Evolutionary conservation across 64 coral and sea anemone genomes (phyloP), one percentile per base, ranked within the genome.

Genomic region (Platygyra sinensis): DNA sequence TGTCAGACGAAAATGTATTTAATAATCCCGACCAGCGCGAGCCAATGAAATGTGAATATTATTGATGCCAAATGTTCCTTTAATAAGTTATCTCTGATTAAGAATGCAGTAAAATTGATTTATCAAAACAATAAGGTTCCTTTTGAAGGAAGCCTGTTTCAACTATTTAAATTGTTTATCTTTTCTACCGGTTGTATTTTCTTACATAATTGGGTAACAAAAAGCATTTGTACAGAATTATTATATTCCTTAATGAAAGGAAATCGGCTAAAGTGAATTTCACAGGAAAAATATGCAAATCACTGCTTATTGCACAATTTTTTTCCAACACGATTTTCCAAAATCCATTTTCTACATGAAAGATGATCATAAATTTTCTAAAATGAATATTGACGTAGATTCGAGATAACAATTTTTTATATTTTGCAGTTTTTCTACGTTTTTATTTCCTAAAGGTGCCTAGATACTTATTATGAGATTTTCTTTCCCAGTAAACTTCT

Each of bases 151-250:
- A 2, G 32, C n/a, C 52, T 72, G 81, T 71, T 85, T 67, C 11
- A 71, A 49, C 62, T 72, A 27, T 85, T 71, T 71, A 85, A 71
- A 36, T 52, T 85, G 33, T 85, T 71, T 67, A 71, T 85, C 67
- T 16, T 85, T 18, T 39, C 63, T 8, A 85, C 81, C 14, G 62
- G 62, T 49, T 85, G 4, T 85, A 14, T 84, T 85, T 85, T 85
- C 32, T 5, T 5, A 8, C 12, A 50, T 85, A 85, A 85, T 71
- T 85, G 81, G 36, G 62, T 42, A 33, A 71, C 72, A 85, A 79
- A 85, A 85, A 72, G 62, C 63, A 85, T 85, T 69, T 67, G 22
- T 22, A 51, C 62, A 71, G 29, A 38, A 39, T 82, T 85, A 49
- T 71, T 85, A 39, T 71, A 72, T 85, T 17, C 42, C 63, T 71